Conservation (phyloP, 2,113 vertebrate genomes). For the Ginglymostoma cirratum region DNA sequence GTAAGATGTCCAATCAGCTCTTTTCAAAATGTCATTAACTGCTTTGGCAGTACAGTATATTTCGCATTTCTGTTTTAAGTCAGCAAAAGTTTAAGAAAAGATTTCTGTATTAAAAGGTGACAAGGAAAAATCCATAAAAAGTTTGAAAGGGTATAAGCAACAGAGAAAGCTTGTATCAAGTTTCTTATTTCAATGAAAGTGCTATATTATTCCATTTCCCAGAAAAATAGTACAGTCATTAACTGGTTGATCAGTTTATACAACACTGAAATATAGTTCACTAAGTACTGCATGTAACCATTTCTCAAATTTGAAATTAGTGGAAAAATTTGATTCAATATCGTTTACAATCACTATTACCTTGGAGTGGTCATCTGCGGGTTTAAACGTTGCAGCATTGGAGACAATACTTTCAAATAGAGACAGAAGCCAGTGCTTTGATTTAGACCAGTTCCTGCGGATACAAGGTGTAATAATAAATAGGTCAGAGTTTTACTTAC, state of each 20-base stretch:
- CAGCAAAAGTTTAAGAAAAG: not conserved
- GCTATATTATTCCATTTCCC: not conserved
- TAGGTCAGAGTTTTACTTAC: not conserved
- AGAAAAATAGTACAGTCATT: not conserved
- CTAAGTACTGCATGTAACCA: not conserved
- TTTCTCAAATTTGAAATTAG: not conserved
- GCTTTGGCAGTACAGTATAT: not conserved
- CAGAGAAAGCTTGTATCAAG: not conserved
- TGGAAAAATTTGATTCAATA: not conserved
- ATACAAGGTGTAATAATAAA: constrained; percentile 1
- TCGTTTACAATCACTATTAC: not conserved
- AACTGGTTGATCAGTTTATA: not conserved
- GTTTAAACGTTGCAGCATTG: not conserved
- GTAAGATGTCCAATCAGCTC: not conserved
- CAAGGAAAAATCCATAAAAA: not conserved
- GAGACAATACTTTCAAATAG: not conserved
- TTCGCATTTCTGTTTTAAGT: not conserved
- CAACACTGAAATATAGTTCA: not conserved
- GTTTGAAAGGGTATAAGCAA: not conserved
- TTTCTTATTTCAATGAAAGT: not conserved
- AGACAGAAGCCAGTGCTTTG: constrained; percentile 16
- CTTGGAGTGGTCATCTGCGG: not conserved
- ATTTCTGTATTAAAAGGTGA: not conserved
- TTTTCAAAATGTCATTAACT: not conserved
- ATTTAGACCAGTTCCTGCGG: constrained; percentile 23